Evolutionary conservation across 2,113 vertebrate genomes (phyloP), one percentile per base, ranked within the genome.

Genomic region (Poecilia latipinna): DNA sequence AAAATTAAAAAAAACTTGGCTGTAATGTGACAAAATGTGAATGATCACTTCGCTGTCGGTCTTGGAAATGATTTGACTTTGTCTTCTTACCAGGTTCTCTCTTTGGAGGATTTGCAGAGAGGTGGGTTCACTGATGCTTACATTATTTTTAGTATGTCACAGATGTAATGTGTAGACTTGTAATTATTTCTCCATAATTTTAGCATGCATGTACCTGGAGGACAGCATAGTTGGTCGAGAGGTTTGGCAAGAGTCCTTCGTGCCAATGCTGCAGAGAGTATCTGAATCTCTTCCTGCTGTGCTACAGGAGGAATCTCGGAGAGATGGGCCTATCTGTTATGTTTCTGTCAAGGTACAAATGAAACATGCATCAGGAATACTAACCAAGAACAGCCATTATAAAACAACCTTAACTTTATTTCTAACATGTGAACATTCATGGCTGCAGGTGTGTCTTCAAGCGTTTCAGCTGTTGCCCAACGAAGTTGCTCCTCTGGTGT

Each of bases 121-220:
- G 92, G 94, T 95, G 17, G 29, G 92, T 89, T 15, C 63, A 42
- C 10, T 61, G 13, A 60, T 44, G 1, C 32, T 60, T 1, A 39
- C 24, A 4, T 42, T 51, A 66, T 28, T 74, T 74, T 60, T 57
- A 62, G 4, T 37, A 11, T 64, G 10, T 63, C 10, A n/a, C 26
- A 44, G 1, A 68, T 70, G 17, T 65, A 2, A 19, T 31, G 11
- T 57, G 12, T 1, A 19, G 13, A 31, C 62, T 66, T 32, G 26
- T 12, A 62, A 26, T 26, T 0, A 28, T 19, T 42, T 28, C 31
- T 57, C 3, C 28, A 37, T 37, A 26, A 77, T 68, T 79, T 48
- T 60, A 98, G 97, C 93, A 31, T 95, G 94, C 80, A 94, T 96
- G 94, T 95, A 95, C 77, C 31, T 97, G 70, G 96, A 97, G 84